phyloP scores from a whole-genome alignment of 2,888 invertebrate species.

The Ethmia dodecea region DNA sequence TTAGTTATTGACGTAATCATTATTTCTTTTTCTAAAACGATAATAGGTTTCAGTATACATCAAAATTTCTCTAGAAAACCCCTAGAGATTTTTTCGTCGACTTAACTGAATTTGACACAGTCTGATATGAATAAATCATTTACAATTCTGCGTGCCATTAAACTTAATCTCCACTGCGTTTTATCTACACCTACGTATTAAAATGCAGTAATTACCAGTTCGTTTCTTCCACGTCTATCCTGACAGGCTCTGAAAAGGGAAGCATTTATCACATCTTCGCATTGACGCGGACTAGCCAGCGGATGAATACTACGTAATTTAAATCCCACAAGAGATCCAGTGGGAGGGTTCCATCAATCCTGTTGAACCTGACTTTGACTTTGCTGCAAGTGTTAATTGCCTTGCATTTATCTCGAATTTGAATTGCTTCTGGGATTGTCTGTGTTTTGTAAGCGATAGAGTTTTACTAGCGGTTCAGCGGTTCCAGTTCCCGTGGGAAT shows the following conservation, averaged over 20 bases:
- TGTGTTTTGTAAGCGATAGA: too few species aligned
- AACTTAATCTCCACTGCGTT: constrained; percentile 14
- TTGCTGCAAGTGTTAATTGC: constrained; percentile 40
- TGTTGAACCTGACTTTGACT: constrained; percentile 21
- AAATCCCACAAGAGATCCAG: constrained; percentile 49
- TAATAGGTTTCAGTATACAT: too few species aligned
- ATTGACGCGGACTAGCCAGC: constrained; percentile 45
- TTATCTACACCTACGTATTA: constrained; percentile 19
- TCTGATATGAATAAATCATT: too few species aligned
- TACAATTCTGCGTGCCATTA: constrained; percentile 11
- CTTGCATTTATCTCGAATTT: constrained; percentile 38
- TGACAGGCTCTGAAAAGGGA: constrained; percentile 50
- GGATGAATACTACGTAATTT: constrained; percentile 53
- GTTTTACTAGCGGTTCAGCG: too few species aligned
- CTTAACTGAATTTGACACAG: too few species aligned
- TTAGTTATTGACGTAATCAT: too few species aligned
- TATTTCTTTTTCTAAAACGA: too few species aligned
- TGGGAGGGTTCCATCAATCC: constrained; percentile 47
- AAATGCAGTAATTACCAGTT: constrained; percentile 41
- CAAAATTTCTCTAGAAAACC: too few species aligned
- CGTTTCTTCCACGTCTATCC: constrained; percentile 44
- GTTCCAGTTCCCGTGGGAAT: too few species aligned
- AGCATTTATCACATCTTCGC: constrained; percentile 56
- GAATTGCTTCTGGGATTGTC: neutral
- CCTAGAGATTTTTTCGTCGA: too few species aligned